These are phyloP conservation scores for Xanthorhoe spadicearia DNA, from an alignment of 2,888 invertebrate genomes.

Conservation along the genomic window DNA sequence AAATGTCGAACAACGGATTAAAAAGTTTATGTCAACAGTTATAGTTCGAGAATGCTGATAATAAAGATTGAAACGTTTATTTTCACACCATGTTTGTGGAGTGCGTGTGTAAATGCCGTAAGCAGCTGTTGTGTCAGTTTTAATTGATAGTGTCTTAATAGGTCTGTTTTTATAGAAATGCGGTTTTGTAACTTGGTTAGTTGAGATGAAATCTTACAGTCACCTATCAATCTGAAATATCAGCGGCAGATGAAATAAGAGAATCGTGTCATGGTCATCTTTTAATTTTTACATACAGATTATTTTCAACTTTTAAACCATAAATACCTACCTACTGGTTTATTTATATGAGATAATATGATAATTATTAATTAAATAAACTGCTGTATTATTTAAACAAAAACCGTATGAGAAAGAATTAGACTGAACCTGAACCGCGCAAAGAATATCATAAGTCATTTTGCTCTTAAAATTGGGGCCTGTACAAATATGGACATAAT, in stretches of 20 bases:
- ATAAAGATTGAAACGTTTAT: conserved; percentile 13
- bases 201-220: conserved; percentile 21
- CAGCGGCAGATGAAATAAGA: background rate
- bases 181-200: conserved; percentile 26
- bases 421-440: too few relatives aligned
- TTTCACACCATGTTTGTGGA: conserved; percentile 13
- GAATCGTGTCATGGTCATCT: background rate
- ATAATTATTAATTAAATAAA: too few relatives aligned
- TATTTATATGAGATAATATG: too few relatives aligned
- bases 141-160: conserved; percentile 37
- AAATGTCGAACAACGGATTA: conserved; percentile 1
- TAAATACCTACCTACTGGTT: too few relatives aligned
- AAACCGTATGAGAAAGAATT: too few relatives aligned
- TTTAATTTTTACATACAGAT: background rate
- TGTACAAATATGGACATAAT: too few relatives aligned
- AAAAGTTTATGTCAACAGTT: conserved; percentile 11
- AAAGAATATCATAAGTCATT: too few relatives aligned
- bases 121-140: conserved; percentile 34
- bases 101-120: conserved; percentile 32
- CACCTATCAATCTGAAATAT: conserved; percentile 7
- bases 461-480: too few relatives aligned
- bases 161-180: conserved; percentile 28
- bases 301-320: background rate
- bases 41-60: background rate
- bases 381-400: too few relatives aligned